Evolutionary conservation across 2,888 invertebrate genomes (phyloP).

Genomic region (Melanostoma mellinum): DNA sequence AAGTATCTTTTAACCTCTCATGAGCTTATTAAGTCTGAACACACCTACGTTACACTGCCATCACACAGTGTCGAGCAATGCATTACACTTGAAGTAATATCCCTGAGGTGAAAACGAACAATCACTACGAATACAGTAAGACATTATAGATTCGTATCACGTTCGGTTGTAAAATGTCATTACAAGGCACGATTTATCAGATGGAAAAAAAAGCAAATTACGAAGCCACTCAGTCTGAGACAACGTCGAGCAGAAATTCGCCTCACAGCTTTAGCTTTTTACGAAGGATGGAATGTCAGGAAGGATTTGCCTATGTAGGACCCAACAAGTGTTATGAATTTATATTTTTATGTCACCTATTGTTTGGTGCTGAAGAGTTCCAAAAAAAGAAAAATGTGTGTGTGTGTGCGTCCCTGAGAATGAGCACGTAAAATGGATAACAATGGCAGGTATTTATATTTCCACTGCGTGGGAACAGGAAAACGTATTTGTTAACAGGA

Average conservation of each 20-base stretch:
- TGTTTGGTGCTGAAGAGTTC: neutral
- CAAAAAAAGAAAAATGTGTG: neutral
- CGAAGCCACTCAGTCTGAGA: slow-evolving; percentile 23
- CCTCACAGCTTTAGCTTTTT: neutral
- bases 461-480: neutral
- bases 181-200: slow-evolving; percentile 40
- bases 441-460: slow-evolving; percentile 17
- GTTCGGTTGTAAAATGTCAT: slow-evolving; percentile 43
- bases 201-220: neutral
- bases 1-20: slow-evolving; percentile 23
- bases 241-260: slow-evolving; percentile 14
- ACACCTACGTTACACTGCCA: neutral
- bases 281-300: neutral
- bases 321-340: slow-evolving; percentile 28
- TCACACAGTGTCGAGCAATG: slow-evolving; percentile 6
- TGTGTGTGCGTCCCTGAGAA: no score
- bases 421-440: neutral
- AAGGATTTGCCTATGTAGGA: neutral
- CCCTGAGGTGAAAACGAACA: slow-evolving; percentile 15
- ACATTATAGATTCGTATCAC: slow-evolving; percentile 45
- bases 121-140: slow-evolving; percentile 12
- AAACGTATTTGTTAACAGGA: slow-evolving; percentile 24
- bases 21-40: slow-evolving; percentile 18
- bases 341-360: slow-evolving; percentile 24
- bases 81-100: slow-evolving; percentile 35